Evolutionary conservation across 2,888 invertebrate genomes (phyloP).

Genomic region (Megastigmus dorsalis): DNA sequence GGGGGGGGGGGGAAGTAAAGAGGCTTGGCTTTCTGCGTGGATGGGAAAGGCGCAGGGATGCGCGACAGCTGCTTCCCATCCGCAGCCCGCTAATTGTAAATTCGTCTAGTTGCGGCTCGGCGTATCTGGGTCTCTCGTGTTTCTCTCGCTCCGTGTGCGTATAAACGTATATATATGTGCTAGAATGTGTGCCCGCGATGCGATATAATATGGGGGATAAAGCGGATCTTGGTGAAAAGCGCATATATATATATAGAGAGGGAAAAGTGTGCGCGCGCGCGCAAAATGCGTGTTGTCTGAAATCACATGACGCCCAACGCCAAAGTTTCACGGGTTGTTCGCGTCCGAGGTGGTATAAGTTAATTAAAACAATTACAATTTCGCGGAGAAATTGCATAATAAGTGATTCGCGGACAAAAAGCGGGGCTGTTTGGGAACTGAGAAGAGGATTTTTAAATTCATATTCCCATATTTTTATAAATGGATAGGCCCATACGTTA

Average conservation of each 20-base stretch:
- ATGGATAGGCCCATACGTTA: neutral
- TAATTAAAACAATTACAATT: constrained; percentile 13
- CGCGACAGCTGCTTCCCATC: constrained; percentile 49
- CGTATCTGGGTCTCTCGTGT: constrained; percentile 4
- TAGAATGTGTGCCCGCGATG: neutral
- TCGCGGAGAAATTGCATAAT: neutral
- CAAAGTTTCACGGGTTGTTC: too few species aligned
- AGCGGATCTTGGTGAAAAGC: neutral
- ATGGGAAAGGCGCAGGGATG: neutral
- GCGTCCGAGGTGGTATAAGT: neutral
- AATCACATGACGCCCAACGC: too few species aligned
- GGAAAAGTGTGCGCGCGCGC: neutral
- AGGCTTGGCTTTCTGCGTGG: neutral
- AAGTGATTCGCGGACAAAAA: neutral
- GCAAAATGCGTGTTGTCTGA: neutral
- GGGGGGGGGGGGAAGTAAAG: constrained; percentile 14
- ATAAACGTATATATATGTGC: neutral
- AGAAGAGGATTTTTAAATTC: neutral
- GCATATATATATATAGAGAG: neutral
- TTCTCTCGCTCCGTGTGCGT: neutral
- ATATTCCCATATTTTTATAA: neutral
- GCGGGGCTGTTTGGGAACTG: too few species aligned
- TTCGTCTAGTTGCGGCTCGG: constrained; percentile 32
- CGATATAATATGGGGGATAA: neutral
- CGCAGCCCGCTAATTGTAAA: constrained; percentile 52